Conservation (phyloP, 2,797 vertebrate genomes). For the Tadarida brasiliensis region DNA sequence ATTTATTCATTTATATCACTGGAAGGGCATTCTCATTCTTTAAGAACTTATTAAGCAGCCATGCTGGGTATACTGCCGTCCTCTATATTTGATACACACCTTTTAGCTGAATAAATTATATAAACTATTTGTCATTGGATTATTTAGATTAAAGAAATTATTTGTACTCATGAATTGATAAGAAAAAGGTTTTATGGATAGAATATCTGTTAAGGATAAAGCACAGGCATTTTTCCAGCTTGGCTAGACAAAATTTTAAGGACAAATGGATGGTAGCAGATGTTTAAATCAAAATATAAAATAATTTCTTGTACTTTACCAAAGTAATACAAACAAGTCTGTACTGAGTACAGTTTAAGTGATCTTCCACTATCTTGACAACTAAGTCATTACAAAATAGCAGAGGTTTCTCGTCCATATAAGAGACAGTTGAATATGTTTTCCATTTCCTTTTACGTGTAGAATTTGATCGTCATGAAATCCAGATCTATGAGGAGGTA, state of each 20-base stretch:
- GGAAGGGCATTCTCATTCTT: background rate
- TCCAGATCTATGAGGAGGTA: constrained; percentile 99
- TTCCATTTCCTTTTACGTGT: constrained; percentile 69
- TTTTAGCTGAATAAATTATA: background rate
- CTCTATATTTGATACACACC: background rate
- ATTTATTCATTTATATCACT: background rate
- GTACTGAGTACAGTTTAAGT: background rate
- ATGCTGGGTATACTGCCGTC: background rate
- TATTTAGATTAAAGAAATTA: constrained; percentile 27
- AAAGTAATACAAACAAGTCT: constrained; percentile 40
- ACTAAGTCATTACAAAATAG: constrained; percentile 25
- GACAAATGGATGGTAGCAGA: background rate
- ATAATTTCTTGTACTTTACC: constrained; percentile 48
- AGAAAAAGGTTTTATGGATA: background rate
- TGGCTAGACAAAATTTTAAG: constrained; percentile 32
- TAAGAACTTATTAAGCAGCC: background rate
- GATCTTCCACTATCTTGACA: constrained; percentile 3
- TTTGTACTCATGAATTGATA: constrained; percentile 36
- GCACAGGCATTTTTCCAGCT: constrained; percentile 11
- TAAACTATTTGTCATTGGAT: constrained; percentile 16
- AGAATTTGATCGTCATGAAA: constrained; percentile 99
- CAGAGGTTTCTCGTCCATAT: background rate
- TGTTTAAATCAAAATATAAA: constrained; percentile 59
- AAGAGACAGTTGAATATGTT: constrained; percentile 36
- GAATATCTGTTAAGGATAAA: background rate